Conservation (phyloP, 2,113 vertebrate genomes). For the Diphyllodes magnificus region DNA sequence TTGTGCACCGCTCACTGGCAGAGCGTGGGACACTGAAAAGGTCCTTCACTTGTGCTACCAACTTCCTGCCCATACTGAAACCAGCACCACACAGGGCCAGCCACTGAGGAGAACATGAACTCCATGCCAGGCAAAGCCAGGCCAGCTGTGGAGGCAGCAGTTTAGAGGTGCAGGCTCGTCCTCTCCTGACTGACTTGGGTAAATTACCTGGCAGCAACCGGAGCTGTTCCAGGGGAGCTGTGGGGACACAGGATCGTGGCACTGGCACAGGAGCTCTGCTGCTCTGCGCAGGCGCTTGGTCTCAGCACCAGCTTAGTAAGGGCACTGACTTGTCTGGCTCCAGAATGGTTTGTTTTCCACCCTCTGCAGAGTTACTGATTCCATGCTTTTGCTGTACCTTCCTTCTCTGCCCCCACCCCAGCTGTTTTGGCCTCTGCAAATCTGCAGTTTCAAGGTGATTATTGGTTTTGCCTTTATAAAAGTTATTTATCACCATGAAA, state of each 20-base stretch:
- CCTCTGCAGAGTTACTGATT: not conserved
- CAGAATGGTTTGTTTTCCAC: not conserved
- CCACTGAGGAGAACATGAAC: not conserved
- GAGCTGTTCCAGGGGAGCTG: not conserved
- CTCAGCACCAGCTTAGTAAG: not conserved
- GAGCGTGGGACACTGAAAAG: too few species aligned
- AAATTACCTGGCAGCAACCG: not conserved
- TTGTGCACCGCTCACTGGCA: not conserved
- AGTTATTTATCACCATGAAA: not conserved
- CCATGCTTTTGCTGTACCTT: not conserved
- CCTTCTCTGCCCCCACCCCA: too few species aligned
- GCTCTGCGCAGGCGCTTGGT: not conserved
- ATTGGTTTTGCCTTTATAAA: not conserved
- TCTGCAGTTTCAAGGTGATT: not conserved
- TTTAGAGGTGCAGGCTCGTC: not conserved
- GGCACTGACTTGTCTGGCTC: not conserved
- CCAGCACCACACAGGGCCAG: not conserved
- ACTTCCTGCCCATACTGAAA: accelerated
- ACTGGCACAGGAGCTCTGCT: not conserved
- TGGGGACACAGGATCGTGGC: not conserved
- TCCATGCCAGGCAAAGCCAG: not conserved
- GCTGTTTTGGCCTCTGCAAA: not conserved
- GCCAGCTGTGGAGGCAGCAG: not conserved
- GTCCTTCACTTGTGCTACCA: too few species aligned
- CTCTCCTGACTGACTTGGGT: not conserved